Conservation (phyloP, 2,113 vertebrate genomes). For the Paracanthobrama guichenoti region DNA sequence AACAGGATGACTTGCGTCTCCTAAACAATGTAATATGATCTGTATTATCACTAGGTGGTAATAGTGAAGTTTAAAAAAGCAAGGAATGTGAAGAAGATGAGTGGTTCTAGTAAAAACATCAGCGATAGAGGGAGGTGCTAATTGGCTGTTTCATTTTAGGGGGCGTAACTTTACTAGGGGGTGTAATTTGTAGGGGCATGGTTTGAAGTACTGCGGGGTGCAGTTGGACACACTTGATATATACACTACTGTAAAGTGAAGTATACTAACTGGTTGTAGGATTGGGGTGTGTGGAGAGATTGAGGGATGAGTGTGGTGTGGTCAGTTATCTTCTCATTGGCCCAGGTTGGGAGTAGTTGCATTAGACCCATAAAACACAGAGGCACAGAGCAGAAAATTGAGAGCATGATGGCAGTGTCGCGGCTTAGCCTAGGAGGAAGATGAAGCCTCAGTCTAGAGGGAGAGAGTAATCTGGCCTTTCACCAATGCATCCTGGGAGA, state of each 20-base stretch:
- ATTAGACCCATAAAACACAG: constrained; percentile 74
- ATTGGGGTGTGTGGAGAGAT: not conserved
- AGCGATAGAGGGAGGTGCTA: too few relatives aligned
- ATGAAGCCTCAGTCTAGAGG: constrained; percentile 72
- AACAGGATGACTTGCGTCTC: too few relatives aligned
- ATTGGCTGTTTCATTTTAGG: too few relatives aligned
- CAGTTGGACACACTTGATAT: not conserved
- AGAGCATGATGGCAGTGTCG: constrained; percentile 79
- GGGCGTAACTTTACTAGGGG: too few relatives aligned
- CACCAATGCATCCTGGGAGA: constrained; percentile 23
- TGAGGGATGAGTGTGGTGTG: constrained; percentile 8
- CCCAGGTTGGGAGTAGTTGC: constrained; percentile 32
- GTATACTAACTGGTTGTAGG: not conserved
- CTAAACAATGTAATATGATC: too few relatives aligned
- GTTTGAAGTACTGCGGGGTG: too few relatives aligned
- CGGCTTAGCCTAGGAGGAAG: constrained; percentile 73
- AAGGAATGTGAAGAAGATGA: too few relatives aligned
- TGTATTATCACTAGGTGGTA: too few relatives aligned
- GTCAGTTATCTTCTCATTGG: constrained; percentile 50
- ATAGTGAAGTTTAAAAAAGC: too few relatives aligned
- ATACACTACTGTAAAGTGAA: not conserved
- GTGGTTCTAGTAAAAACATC: too few relatives aligned
- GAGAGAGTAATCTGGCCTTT: constrained; percentile 60
- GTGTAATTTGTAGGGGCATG: too few relatives aligned
- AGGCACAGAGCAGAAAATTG: constrained; percentile 82